Evolutionary conservation across 2,113 vertebrate genomes (phyloP), one percentile per base, ranked within the genome.

Genomic region (Ochotona princeps): DNA sequence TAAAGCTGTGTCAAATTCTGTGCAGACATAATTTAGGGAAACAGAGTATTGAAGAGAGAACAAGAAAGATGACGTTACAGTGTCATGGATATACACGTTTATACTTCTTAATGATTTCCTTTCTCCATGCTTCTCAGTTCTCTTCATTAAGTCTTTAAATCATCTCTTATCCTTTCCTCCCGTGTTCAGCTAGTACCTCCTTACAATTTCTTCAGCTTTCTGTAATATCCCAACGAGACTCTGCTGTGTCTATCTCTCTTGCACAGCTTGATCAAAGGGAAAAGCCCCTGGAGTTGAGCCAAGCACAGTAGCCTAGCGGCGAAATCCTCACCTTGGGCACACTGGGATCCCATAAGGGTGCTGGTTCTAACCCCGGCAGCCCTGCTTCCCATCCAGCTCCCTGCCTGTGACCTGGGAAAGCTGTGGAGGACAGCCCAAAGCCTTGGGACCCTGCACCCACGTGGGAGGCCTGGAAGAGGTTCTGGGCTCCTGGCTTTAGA

Each of bases 61-160:
- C 9, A 74, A 15, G 30, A 72, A 89, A 92, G 32, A 78, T 1
- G 21, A 21, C 32, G 20, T 28, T 21, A 51, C 5, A 23, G 12
- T 0, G 26, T 32, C 86, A 30, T 2, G 35, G 23, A 51, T 8
- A 84, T 2, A 28, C 73, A 75, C 21, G 60, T 28, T 61, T 28
- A 2, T 65, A 2, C 15, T 44, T 0, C 13, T 74, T 49, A 10
- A 28, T 3, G 0, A 1, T 7, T 25, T 23, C 35, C 73, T 72
- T 10, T 23, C 11, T 70, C 9, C 44, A 25, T 20, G 15, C 8
- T 76, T 7, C 61, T 32, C 3, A 3, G 7, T 30, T 67, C 8
- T 83, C n/a, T 76, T 76, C 25, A 30, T 8, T 38, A 65, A 78
- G 12, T 66, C 49, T 78, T 54, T 63, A 23, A 66, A 20, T 7